Percentiles rank a stretch among this genome's conserved stretches.
Evolutionary conservation across 2,888 invertebrate genomes (phyloP).

Genomic region (Drosophila barbarae): DNA sequence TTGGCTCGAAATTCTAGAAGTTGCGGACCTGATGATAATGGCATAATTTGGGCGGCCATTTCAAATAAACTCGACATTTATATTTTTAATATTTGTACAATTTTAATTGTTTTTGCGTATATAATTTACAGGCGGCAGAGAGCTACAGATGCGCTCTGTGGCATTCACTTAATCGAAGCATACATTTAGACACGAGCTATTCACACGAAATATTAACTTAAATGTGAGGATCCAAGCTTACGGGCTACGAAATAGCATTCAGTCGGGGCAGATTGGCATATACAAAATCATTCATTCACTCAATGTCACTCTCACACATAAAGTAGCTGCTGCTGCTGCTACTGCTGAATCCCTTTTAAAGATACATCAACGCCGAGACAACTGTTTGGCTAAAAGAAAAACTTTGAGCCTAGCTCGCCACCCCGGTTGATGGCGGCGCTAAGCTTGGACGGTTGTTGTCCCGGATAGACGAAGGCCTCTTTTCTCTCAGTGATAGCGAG

Average conservation of each 20-base stretch:
- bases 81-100: constrained; percentile 59
- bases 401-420: constrained; percentile 13
- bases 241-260: constrained; percentile 44
- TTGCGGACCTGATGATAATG: constrained; percentile 62
- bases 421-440: constrained; percentile 25
- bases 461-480: constrained; percentile 3
- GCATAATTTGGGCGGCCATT: constrained; percentile 48
- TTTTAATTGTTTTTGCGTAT: constrained; percentile 53
- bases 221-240: constrained; percentile 31
- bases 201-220: constrained; percentile 62
- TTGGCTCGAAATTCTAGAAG: constrained; percentile 18
- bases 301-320: background rate
- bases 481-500: constrained; percentile 77
- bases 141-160: constrained; percentile 21
- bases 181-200: constrained; percentile 66
- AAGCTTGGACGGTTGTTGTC: constrained; percentile 23
- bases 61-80: constrained; percentile 37
- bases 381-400: constrained; percentile 9
- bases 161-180: constrained; percentile 32
- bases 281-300: constrained; percentile 30
- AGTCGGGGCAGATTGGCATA: constrained; percentile 45
- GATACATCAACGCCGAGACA: constrained; percentile 15
- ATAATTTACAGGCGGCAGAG: constrained; percentile 64
- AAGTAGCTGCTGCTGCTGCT: background rate
- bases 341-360: constrained; percentile 35